Evolutionary conservation across 2,888 invertebrate species (phyloP).

Genomic region (Strigamia crassipes): DNA sequence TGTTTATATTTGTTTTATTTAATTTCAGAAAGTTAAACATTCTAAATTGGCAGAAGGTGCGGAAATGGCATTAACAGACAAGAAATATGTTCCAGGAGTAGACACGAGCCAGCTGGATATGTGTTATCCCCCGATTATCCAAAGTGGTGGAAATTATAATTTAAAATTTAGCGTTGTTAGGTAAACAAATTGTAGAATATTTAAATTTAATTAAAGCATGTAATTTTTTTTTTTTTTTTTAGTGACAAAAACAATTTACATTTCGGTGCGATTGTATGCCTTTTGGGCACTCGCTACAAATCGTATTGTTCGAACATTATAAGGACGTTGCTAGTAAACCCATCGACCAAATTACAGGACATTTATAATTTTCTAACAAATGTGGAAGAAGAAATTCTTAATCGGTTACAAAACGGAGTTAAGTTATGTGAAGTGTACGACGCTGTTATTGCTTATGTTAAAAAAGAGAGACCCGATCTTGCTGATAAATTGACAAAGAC

Average conservation of each 20-base stretch:
- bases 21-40: slow-evolving; percentile 89
- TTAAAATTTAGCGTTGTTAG: slow-evolving; percentile 90
- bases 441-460: slow-evolving; percentile 76
- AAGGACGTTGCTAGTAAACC: slow-evolving; percentile 94
- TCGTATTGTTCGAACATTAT: slow-evolving; percentile 98
- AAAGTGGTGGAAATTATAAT: slow-evolving; percentile 97
- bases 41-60: slow-evolving; percentile 92
- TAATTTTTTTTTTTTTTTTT: slow-evolving; percentile 54
- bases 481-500: slow-evolving; percentile 90
- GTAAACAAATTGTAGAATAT: slow-evolving; percentile 54
- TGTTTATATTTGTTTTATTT: slow-evolving; percentile 43
- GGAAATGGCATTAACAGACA: slow-evolving; percentile 89
- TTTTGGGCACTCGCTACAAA: slow-evolving; percentile 92
- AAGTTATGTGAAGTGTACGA: slow-evolving; percentile 88
- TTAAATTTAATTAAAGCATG: background rate
- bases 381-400: slow-evolving; percentile 87
- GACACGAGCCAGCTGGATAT: slow-evolving; percentile 90
- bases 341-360: slow-evolving; percentile 71
- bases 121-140: slow-evolving; percentile 98
- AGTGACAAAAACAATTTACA: slow-evolving; percentile 93
- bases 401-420: slow-evolving; percentile 77
- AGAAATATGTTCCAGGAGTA: slow-evolving; percentile 90
- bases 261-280: slow-evolving; percentile 95
- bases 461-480: slow-evolving; percentile 82
- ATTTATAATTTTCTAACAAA: slow-evolving; percentile 90